These are phyloP conservation scores for Drepana arcuata DNA, from an alignment of 1,140 invertebrate genomes.

Conservation along the genomic window DNA sequence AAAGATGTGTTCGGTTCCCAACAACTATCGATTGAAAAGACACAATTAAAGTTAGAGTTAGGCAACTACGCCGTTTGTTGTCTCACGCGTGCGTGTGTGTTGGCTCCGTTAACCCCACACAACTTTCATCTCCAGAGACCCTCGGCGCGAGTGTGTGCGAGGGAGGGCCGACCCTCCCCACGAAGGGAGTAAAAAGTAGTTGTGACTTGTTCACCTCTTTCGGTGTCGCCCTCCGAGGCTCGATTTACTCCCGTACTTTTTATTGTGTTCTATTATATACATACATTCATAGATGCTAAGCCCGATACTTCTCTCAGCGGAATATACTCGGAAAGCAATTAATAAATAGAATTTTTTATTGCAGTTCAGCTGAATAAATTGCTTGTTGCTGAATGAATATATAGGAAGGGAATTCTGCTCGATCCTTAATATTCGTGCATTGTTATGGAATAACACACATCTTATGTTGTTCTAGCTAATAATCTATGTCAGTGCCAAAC, in stretches of 20 bases:
- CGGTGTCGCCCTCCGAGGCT: slow-evolving; percentile 51
- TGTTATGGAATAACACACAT: too few species aligned
- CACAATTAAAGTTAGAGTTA: slow-evolving; percentile 71
- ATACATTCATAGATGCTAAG: too few species aligned
- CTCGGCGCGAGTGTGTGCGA: slow-evolving; percentile 26
- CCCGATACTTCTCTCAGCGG: too few species aligned
- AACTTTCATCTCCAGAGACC: slow-evolving; percentile 70
- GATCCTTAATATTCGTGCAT: too few species aligned
- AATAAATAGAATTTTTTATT: too few species aligned
- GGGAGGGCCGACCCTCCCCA: slow-evolving; percentile 39
- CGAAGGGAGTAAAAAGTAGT: slow-evolving; percentile 65
- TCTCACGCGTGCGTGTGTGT: slow-evolving; percentile 55
- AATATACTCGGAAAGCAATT: too few species aligned
- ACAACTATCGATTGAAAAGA: slow-evolving; percentile 68
- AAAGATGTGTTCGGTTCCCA: slow-evolving; percentile 18
- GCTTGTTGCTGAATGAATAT: too few species aligned
- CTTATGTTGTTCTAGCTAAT: too few species aligned
- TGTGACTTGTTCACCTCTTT: slow-evolving; percentile 70
- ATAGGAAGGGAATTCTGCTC: too few species aligned
- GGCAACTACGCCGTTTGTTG: slow-evolving; percentile 62
- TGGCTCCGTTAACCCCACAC: slow-evolving; percentile 61
- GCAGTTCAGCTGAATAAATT: too few species aligned
- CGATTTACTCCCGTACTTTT: slow-evolving; percentile 15
- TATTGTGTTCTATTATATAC: slow-evolving; percentile 13
- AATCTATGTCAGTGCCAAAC: too few species aligned